Percentiles rank a stretch among this genome's conserved stretches.
phyloP scores from a whole-genome alignment of 2,113 vertebrate genomes.

The Thomomys bottae region DNA sequence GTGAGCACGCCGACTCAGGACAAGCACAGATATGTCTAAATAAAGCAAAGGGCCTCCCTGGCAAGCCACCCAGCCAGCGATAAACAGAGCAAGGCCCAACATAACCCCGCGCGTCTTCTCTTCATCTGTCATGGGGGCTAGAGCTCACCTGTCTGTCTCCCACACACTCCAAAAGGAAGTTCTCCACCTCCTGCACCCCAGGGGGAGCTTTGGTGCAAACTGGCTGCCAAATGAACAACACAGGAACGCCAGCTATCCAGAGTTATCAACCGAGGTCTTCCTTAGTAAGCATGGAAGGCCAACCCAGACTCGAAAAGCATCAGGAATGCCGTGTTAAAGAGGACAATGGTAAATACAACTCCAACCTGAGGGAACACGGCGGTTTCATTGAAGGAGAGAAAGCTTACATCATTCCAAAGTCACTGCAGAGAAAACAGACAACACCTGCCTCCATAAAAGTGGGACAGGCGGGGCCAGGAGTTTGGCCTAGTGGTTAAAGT shows the following conservation, averaged over 20 bases:
- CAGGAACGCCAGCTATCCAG: not conserved
- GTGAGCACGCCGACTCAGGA: not conserved
- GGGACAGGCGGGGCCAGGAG: too few species aligned
- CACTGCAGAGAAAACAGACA: conserved; percentile 1
- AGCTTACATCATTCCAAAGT: not conserved
- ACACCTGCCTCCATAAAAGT: not conserved
- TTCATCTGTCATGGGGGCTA: not conserved
- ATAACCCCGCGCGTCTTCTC: not conserved
- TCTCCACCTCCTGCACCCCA: not conserved
- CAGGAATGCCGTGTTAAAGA: not conserved
- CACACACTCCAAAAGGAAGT: not conserved
- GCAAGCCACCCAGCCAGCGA: conserved; percentile 8
- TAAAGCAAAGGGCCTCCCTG: conserved; percentile 33
- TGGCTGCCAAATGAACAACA: not conserved
- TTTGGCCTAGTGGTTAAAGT: too few species aligned
- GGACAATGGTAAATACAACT: not conserved
- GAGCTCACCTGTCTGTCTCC: not conserved
- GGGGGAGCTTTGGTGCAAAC: not conserved
- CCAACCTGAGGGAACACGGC: not conserved
- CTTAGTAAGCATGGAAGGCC: not conserved
- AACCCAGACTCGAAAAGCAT: not conserved
- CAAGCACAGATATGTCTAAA: conserved; percentile 27
- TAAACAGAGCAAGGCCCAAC: conserved; percentile 36
- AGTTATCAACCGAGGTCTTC: not conserved
- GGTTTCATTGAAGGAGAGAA: not conserved